phyloP scores from a whole-genome alignment of 2,797 vertebrate species.

The Jordanella pulchra region DNA sequence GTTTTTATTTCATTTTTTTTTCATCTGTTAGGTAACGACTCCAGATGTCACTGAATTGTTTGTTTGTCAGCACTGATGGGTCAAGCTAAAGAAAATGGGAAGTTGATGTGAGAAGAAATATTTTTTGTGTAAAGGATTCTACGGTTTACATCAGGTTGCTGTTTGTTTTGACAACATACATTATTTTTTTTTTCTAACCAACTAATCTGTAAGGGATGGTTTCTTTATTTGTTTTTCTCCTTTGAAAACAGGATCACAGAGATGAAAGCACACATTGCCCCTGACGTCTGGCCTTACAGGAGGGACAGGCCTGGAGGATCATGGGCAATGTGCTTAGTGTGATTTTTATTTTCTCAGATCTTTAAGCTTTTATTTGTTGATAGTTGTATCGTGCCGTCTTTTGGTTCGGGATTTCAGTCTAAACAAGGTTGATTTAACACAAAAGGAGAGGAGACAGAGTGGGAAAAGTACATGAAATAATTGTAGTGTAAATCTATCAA shows the following conservation, averaged over 20 bases:
- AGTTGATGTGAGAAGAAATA: slow-evolving; percentile 34
- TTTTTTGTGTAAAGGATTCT: slow-evolving; percentile 71
- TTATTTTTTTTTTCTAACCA: slow-evolving; percentile 65
- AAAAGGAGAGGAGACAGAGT: slow-evolving; percentile 74
- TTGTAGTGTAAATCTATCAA: slow-evolving; percentile 86
- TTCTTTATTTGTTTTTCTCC: slow-evolving; percentile 44
- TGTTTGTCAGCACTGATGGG: slow-evolving; percentile 70
- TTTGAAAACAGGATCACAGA: slow-evolving; percentile 42
- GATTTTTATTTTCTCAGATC: slow-evolving; percentile 20
- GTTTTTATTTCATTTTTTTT: slow-evolving; percentile 60
- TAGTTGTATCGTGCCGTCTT: slow-evolving; percentile 76
- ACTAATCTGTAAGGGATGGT: slow-evolving; percentile 59
- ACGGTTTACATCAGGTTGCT: slow-evolving; percentile 70
- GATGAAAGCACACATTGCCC: slow-evolving; percentile 64
- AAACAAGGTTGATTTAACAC: slow-evolving; percentile 70
- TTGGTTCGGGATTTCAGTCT: slow-evolving; percentile 74
- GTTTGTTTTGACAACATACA: slow-evolving; percentile 70
- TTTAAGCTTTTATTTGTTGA: slow-evolving; percentile 72
- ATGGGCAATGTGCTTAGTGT: slow-evolving; percentile 65
- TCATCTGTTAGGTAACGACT: slow-evolving; percentile 69
- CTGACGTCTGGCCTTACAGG: slow-evolving; percentile 75
- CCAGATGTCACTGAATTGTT: slow-evolving; percentile 72
- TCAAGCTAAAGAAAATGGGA: slow-evolving; percentile 57
- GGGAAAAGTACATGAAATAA: slow-evolving; percentile 82
- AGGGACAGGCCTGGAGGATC: slow-evolving; percentile 78